Evolutionary conservation across 2,113 vertebrate genomes (phyloP).

Genomic region (Dasyornis broadbenti): DNA sequence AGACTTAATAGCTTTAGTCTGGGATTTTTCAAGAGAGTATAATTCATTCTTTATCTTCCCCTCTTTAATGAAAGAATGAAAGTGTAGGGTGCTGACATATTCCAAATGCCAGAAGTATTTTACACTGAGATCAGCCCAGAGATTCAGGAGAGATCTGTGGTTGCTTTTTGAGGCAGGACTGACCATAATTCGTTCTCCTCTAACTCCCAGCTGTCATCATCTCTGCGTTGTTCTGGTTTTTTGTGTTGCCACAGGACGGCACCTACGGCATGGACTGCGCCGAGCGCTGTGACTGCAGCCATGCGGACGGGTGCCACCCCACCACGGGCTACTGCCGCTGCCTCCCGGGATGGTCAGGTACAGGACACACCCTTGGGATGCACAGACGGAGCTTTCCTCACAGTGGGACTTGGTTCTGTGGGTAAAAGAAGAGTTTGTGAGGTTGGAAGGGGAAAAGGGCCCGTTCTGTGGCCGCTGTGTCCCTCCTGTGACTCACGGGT

Average conservation of each 20-base stretch:
- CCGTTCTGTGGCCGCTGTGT: background rate
- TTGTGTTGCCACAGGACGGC: constrained; percentile 81
- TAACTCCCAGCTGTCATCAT: background rate
- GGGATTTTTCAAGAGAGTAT: background rate
- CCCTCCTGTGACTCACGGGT: background rate
- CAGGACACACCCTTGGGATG: background rate
- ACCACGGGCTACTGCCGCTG: constrained; percentile 91
- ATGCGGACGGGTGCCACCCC: constrained; percentile 92
- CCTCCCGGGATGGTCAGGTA: constrained; percentile 94
- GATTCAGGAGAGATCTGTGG: background rate
- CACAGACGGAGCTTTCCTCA: background rate
- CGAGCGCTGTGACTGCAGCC: constrained; percentile 94
- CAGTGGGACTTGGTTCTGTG: background rate
- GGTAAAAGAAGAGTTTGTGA: background rate
- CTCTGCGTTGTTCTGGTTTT: background rate
- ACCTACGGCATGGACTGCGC: constrained; percentile 88
- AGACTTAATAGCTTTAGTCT: background rate
- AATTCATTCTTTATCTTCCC: background rate
- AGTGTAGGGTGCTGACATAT: background rate
- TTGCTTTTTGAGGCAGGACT: background rate
- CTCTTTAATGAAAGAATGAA: background rate
- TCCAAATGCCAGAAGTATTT: background rate
- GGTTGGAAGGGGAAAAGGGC: background rate
- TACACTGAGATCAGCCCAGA: background rate
- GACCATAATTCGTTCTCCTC: background rate